A percentile compares a stretch with the other conserved stretches of the same genome.
Evolutionary conservation across 2,797 vertebrate genomes (phyloP).

Genomic region (Oreonectes daqikongensis): DNA sequence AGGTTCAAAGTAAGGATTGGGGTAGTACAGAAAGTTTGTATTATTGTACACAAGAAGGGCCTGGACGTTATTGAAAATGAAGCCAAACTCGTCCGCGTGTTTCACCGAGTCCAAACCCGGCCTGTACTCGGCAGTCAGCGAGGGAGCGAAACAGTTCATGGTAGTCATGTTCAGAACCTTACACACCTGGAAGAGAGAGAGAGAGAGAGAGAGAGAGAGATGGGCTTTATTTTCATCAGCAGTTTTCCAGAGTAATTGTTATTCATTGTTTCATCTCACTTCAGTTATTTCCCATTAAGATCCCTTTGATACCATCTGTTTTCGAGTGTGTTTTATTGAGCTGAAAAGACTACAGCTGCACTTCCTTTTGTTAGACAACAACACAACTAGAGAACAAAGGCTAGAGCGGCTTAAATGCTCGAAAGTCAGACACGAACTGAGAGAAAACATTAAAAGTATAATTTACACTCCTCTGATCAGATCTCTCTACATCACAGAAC

Average conservation of each 20-base stretch:
- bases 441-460: constrained; percentile 30
- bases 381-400: constrained; percentile 28
- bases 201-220: not conserved
- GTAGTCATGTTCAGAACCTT: constrained; percentile 87
- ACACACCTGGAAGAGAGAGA: constrained; percentile 80
- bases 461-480: constrained; percentile 17
- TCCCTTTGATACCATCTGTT: constrained; percentile 39
- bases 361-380: constrained; percentile 31
- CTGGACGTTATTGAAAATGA: constrained; percentile 97
- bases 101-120: constrained; percentile 86
- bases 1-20: constrained; percentile 93
- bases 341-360: constrained; percentile 34
- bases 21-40: constrained; percentile 96
- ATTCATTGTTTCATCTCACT: constrained; percentile 44
- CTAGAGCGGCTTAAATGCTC: constrained; percentile 1
- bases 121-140: constrained; percentile 83
- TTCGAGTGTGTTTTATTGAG: constrained; percentile 33
- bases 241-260: constrained; percentile 38
- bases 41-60: constrained; percentile 93
- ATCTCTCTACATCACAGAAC: not conserved
- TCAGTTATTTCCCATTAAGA: constrained; percentile 38
- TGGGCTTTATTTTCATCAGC: constrained; percentile 29
- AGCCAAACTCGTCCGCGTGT: constrained; percentile 94
- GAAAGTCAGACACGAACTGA: constrained; percentile 19
- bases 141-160: constrained; percentile 89